A percentile compares a stretch with the other conserved stretches of the same genome.
phyloP scores from a whole-genome alignment of 2,113 vertebrate species.

The Gymnocephalus cernua region DNA sequence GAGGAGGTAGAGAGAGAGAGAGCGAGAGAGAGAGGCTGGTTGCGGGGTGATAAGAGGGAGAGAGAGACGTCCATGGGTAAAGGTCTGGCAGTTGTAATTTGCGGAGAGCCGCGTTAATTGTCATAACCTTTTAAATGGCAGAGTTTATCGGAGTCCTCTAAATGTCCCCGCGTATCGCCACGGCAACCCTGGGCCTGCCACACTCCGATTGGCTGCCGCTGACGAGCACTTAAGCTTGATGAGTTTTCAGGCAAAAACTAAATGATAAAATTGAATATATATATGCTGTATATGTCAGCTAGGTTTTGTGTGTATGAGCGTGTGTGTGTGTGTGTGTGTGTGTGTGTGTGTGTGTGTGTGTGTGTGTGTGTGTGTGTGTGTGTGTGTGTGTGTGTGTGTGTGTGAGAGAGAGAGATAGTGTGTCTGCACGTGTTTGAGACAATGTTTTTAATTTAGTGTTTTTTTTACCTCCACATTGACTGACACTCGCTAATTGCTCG shows the following conservation, averaged over 20 bases:
- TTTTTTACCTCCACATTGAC: constrained; percentile 77
- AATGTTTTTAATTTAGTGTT: constrained; percentile 71
- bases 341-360: too few relatives aligned
- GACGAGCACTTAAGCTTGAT: constrained; percentile 82
- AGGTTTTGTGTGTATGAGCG: too few relatives aligned
- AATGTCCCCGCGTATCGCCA: constrained; percentile 83
- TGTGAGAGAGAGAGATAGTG: constrained; percentile 34
- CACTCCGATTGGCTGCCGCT: constrained; percentile 72
- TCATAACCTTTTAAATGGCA: constrained; percentile 89
- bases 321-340: too few relatives aligned
- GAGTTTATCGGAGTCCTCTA: constrained; percentile 87
- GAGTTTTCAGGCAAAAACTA: constrained; percentile 72
- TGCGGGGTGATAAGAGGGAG: constrained; percentile 79
- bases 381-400: constrained; percentile 13
- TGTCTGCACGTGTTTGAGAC: constrained; percentile 43
- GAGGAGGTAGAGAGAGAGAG: constrained; percentile 46
- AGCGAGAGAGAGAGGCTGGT: constrained; percentile 63
- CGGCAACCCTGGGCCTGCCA: constrained; percentile 76
- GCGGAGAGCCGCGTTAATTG: constrained; percentile 87
- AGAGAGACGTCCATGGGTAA: constrained; percentile 83
- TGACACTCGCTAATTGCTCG: constrained; percentile 84
- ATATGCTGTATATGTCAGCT: not conserved
- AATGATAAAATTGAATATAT: constrained; percentile 61
- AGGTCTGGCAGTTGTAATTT: constrained; percentile 87
- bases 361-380: too few relatives aligned